phyloP scores from a whole-genome alignment of 2,797 vertebrate species.

The Notamacropus eugenii region DNA sequence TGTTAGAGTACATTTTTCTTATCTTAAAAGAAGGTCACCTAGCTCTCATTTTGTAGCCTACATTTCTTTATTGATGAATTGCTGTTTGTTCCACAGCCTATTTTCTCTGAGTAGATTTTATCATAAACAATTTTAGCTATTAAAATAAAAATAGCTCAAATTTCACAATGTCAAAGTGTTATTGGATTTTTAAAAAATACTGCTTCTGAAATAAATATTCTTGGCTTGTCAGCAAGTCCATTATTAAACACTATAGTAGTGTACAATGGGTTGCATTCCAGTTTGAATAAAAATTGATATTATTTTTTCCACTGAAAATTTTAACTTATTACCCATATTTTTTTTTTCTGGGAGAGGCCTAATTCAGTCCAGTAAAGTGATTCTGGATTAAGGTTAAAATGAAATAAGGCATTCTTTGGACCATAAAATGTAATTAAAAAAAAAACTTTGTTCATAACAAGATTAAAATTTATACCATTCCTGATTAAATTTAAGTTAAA shows the following conservation, averaged over 20 bases:
- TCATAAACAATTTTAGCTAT: constrained; percentile 42
- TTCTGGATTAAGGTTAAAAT: neutral
- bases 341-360: neutral
- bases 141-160: constrained; percentile 36
- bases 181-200: neutral
- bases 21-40: constrained; percentile 17
- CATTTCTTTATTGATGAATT: neutral
- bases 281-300: neutral
- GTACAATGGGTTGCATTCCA: neutral
- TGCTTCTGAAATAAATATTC: neutral
- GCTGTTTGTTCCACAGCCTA: neutral
- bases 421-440: neutral
- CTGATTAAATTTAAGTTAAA: neutral
- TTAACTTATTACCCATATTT: neutral
- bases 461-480: neutral
- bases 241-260: neutral
- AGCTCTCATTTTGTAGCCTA: neutral
- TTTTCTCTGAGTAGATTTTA: constrained; percentile 44
- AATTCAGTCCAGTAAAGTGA: neutral
- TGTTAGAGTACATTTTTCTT: constrained; percentile 2
- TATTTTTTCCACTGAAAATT: neutral
- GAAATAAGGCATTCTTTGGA: neutral
- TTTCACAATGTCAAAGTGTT: constrained; percentile 42
- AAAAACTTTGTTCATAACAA: neutral
- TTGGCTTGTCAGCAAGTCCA: neutral